phyloP scores from a whole-genome alignment of 1,140 invertebrate species.

The Drosophila teissieri region DNA sequence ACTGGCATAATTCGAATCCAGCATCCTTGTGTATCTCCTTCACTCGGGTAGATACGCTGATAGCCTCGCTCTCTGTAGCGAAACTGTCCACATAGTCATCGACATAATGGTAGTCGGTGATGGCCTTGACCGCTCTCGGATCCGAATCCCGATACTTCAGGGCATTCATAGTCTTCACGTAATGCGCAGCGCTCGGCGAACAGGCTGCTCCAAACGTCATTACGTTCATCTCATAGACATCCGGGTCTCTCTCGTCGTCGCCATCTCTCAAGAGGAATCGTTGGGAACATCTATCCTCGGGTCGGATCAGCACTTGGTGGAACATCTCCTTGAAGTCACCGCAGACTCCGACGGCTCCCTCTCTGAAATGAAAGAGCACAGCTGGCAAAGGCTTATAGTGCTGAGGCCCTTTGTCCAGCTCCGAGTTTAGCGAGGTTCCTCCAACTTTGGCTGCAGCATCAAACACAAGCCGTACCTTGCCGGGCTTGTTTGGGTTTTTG shows the following conservation, averaged over 20 bases:
- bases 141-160: background rate
- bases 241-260: background rate
- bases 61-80: background rate
- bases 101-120: too few relatives aligned
- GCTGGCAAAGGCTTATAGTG: background rate
- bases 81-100: background rate
- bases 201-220: background rate
- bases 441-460: background rate
- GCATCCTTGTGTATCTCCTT: constrained; percentile 6
- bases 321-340: background rate
- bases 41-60: background rate
- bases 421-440: constrained; percentile 3
- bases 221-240: background rate
- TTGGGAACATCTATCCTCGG: background rate
- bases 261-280: background rate
- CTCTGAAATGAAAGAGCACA: background rate
- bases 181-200: background rate
- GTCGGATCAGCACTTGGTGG: constrained; percentile 1
- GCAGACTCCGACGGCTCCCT: background rate
- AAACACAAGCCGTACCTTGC: too few relatives aligned
- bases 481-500: too few relatives aligned
- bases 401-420: background rate
- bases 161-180: constrained; percentile 6
- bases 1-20: constrained; percentile 1
- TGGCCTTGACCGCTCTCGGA: background rate